phyloP scores from a whole-genome alignment of 2,797 vertebrate species.

The Crax fasciolata region DNA sequence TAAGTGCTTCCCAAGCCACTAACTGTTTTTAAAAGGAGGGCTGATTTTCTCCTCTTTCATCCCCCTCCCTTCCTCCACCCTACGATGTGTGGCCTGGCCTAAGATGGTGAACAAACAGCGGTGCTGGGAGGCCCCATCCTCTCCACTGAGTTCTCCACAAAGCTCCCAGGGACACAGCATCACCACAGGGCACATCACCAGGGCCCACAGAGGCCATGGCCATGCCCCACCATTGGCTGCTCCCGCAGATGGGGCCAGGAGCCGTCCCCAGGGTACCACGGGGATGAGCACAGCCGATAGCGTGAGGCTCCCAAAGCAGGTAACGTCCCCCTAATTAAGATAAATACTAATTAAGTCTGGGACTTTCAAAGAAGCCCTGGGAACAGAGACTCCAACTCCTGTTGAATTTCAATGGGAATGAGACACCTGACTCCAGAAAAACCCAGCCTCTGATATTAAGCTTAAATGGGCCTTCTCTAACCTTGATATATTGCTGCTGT shows the following conservation, averaged over 20 bases:
- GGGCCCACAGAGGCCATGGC: accelerated
- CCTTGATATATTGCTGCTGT: constrained; percentile 44
- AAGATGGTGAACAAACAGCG: constrained; percentile 46
- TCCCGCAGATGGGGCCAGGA: constrained; percentile 4
- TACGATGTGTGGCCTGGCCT: constrained; percentile 65
- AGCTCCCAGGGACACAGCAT: accelerated
- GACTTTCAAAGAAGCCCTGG: constrained; percentile 73
- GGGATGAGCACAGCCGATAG: constrained; percentile 50
- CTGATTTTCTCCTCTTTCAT: constrained; percentile 21
- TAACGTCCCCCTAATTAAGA: constrained; percentile 72
- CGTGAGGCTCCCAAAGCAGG: constrained; percentile 57
- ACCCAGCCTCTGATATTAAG: constrained; percentile 34
- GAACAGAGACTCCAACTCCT: constrained; percentile 63
- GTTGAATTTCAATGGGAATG: constrained; percentile 69
- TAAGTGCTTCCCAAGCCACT: neutral
- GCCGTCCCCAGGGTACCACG: constrained; percentile 30
- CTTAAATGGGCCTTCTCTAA: constrained; percentile 56
- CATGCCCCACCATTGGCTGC: neutral
- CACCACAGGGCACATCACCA: accelerated
- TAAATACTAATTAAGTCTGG: constrained; percentile 78
- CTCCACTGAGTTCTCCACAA: neutral
- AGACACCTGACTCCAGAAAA: constrained; percentile 68
- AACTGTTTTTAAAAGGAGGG: neutral
- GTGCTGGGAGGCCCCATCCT: neutral
- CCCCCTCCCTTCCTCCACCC: constrained; percentile 48